Evolutionary conservation across 2,888 invertebrate genomes (phyloP), one percentile per base, ranked within the genome.

Genomic region (Drosophila subsilvestris): DNA sequence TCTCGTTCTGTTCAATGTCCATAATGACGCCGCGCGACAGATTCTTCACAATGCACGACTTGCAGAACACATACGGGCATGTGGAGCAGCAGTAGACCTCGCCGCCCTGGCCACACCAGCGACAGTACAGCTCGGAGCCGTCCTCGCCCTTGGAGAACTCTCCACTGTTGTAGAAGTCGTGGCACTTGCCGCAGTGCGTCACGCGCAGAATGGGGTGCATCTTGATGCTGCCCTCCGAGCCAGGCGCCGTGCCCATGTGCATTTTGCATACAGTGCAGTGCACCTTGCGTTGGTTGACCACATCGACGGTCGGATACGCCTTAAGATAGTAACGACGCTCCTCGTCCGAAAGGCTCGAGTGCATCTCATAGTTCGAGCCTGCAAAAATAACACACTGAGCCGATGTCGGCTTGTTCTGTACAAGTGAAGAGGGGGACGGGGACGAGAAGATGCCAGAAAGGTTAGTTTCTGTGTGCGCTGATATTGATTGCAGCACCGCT

Each of bases 361-460:
- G 94, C 80, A 94, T 94, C 79, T 94, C 93, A 56, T 81, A 85
- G 20, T 78, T 79, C 7, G 80, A 76, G 22, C 86, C 91, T 92
- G 48, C 2, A 1, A 3, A 6, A 12, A n/a, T 6, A 27, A 17
- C 8, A 7, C 6, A 0, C 3, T 43, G 5, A 9, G n/a, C 97
- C 80, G 98, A 98, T 3, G 99, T 99, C 1, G 98, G 98, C 93
- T 99, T 99, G 93, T 99, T 99, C 93, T 97, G 29, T 14, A 4
- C 27, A 50, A n/a, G 17, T n/a, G 27, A 54, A 20, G 51, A 67
- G 50, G 42, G 55, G 43, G 47, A n/a, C 42, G 55, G 57, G 60
- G 29, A 48, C 53, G 43, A 8, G 43, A 45, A 49, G 20, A 61
- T 22, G 32, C 44, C 50, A 82, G 76, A 83, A 77, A 90, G 90